Evolutionary conservation across 2,888 invertebrate genomes (phyloP).

Genomic region (Tetramorium bicarinatum): DNA sequence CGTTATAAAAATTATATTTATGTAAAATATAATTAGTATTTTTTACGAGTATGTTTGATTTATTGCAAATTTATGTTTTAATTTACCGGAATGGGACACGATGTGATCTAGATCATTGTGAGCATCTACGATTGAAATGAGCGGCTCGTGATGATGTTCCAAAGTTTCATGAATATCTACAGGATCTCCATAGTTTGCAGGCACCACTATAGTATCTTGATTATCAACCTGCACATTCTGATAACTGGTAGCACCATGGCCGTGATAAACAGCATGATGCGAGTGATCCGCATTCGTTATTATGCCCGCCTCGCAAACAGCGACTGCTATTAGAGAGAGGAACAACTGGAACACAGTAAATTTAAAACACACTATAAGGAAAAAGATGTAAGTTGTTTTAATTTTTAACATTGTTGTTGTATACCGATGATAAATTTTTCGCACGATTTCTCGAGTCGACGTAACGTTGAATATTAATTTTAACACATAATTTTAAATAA

Average conservation of each 20-base stretch:
- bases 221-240: slow-evolving; percentile 81
- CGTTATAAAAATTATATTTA: background rate
- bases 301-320: slow-evolving; percentile 75
- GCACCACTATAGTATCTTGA: slow-evolving; percentile 76
- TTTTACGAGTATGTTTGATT: background rate
- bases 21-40: background rate
- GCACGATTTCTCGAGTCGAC: background rate
- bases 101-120: slow-evolving; percentile 40
- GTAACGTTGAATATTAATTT: background rate
- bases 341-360: slow-evolving; percentile 75
- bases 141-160: slow-evolving; percentile 37
- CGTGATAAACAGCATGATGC: slow-evolving; percentile 79
- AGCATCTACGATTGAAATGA: slow-evolving; percentile 20
- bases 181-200: slow-evolving; percentile 67
- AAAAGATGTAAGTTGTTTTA: background rate
- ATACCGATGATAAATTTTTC: background rate
- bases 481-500: background rate
- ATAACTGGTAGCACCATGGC: slow-evolving; percentile 83
- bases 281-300: slow-evolving; percentile 72
- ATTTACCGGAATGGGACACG: slow-evolving; percentile 28
- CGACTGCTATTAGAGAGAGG: slow-evolving; percentile 62
- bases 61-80: background rate
- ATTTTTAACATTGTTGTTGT: background rate
- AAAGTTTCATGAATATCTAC: background rate
- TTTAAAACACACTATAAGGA: background rate